A percentile compares a stretch with the other conserved stretches of the same genome.
Conservation (phyloP, 2,888 invertebrate genomes). For the Leucophora obtusa region DNA sequence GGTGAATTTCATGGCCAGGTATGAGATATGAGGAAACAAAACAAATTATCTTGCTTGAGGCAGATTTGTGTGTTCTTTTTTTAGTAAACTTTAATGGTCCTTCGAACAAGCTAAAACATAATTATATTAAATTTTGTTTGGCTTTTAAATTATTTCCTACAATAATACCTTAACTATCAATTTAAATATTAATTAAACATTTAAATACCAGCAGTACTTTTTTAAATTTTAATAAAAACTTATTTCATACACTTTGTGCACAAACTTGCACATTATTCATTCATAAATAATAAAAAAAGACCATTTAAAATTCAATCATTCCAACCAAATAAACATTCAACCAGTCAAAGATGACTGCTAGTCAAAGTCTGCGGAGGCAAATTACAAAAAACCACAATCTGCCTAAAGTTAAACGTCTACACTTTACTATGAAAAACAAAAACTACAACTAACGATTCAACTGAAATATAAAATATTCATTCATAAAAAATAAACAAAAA, state of each 20-base stretch:
- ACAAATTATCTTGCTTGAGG: too few species aligned
- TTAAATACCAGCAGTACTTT: neutral
- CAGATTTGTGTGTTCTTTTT: too few species aligned
- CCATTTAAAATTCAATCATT: neutral
- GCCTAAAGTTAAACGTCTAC: conserved; percentile 41
- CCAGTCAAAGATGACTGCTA: neutral
- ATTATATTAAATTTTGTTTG: too few species aligned
- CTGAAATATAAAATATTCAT: neutral
- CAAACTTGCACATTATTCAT: neutral
- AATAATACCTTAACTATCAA: too few species aligned
- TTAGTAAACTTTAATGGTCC: too few species aligned
- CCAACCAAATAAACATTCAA: neutral
- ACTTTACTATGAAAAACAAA: conserved; percentile 32
- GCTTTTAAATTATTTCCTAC: too few species aligned
- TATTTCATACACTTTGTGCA: neutral
- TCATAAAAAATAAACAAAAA: neutral
- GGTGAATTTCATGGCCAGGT: too few species aligned
- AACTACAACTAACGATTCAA: neutral
- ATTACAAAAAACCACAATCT: neutral
- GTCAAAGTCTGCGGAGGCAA: neutral
- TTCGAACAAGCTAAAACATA: too few species aligned
- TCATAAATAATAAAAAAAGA: neutral
- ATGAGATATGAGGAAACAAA: too few species aligned
- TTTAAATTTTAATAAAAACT: neutral
- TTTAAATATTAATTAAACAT: neutral